Percentiles rank a stretch among this genome's conserved stretches.
phyloP scores from a whole-genome alignment of 37 sponge, comb jelly and placozoan genomes.

The Hormiphora californensis region DNA sequence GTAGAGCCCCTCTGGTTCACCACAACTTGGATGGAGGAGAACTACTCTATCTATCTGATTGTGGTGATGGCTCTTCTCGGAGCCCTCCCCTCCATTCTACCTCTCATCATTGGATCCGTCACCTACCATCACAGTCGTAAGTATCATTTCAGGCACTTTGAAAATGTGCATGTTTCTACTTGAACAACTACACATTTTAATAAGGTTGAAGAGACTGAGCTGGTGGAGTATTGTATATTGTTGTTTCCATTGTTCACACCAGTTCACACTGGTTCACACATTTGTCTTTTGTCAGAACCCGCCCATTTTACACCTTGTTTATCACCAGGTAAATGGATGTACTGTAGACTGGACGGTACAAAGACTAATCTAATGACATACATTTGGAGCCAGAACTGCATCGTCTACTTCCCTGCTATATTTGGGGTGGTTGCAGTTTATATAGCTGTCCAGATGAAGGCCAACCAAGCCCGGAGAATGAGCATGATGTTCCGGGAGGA shows the following conservation, averaged over 20 bases:
- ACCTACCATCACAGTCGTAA: neutral
- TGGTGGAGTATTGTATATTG: too few relatives aligned
- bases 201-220: neutral
- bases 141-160: too few relatives aligned
- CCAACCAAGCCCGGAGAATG: neutral
- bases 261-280: too few relatives aligned
- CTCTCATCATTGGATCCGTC: neutral
- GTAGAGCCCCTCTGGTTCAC: neutral
- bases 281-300: too few relatives aligned
- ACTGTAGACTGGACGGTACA: neutral
- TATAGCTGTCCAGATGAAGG: neutral
- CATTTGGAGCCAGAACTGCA: slow-evolving; percentile 5
- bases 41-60: neutral
- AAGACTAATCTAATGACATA: neutral
- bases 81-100: neutral
- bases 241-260: too few relatives aligned
- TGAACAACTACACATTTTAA: neutral
- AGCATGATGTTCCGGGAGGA: neutral
- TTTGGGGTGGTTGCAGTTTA: neutral
- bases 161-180: neutral
- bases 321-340: neutral
- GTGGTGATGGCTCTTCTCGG: neutral
- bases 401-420: neutral
- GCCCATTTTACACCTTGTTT: too few relatives aligned
- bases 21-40: neutral